Conservation (phyloP, 2,888 invertebrate species). For the Phrixothrix hirtus region DNA sequence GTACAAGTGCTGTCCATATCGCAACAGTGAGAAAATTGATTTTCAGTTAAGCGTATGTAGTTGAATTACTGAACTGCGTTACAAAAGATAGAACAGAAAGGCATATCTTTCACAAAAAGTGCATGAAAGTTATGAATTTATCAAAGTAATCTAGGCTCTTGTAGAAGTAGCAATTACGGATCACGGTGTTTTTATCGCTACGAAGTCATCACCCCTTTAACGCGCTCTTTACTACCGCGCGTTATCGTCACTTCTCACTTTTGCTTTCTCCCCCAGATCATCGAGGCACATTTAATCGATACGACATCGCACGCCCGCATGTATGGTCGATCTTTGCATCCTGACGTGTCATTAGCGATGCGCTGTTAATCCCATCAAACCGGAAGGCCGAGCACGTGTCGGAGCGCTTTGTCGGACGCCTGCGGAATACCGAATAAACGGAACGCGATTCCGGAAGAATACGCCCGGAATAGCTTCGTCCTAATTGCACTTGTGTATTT, state of each 20-base stretch:
- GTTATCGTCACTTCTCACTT: constrained; percentile 43
- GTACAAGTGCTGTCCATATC: constrained; percentile 43
- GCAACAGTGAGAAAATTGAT: constrained; percentile 35
- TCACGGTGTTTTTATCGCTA: constrained; percentile 41
- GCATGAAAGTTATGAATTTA: constrained; percentile 35
- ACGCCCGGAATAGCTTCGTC: constrained; percentile 36
- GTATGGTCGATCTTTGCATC: constrained; percentile 46
- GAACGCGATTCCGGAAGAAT: constrained; percentile 43
- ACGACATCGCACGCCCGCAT: constrained; percentile 39
- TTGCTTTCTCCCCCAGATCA: constrained; percentile 36
- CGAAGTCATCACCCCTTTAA: constrained; percentile 41
- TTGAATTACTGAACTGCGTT: too few species aligned
- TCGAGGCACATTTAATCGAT: constrained; percentile 38
- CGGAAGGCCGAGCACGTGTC: constrained; percentile 45
- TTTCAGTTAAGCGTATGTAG: constrained; percentile 30
- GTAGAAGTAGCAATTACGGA: constrained; percentile 43
- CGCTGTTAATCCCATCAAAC: constrained; percentile 47
- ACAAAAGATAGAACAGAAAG: too few species aligned
- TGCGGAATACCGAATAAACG: constrained; percentile 40
- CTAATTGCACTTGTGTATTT: constrained; percentile 34
- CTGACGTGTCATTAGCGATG: constrained; percentile 47
- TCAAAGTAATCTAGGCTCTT: constrained; percentile 33
- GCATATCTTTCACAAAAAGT: too few species aligned
- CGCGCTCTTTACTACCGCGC: constrained; percentile 39
- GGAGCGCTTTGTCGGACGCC: constrained; percentile 42